Evolutionary conservation across 1,140 invertebrate species (phyloP), one percentile per base, ranked within the genome.

Genomic region (Leptopilina boulardi): DNA sequence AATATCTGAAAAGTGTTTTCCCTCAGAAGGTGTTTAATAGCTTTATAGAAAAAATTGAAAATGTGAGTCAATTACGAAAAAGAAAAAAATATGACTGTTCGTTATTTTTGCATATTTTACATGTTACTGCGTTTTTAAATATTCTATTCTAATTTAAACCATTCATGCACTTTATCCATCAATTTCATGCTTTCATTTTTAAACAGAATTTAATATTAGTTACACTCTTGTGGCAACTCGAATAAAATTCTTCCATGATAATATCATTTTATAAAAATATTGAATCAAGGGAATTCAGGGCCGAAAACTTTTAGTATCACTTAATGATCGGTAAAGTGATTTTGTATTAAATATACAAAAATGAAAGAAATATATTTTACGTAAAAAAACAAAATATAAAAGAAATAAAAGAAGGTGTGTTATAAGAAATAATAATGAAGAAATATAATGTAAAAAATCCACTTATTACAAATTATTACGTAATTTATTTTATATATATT

Each of bases 171-270:
- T 51, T 51, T 51, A 18, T 51, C 5, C n/a, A 51, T 51, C 3
- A 4, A 51, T 18, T 18, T 18, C 3, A 4, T 51, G 3, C n/a
- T 51, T 51, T 51, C 23, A 34, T 66, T 66, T 34, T 66, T 13
- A n/a, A n/a, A 66, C 26, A 30, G 26, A 30, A 66, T 66, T n/a
- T 66, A 66, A 66, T 8, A 26, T n/a, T 66, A 66, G 59, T 66
- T 34, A 8, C 0, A 66, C 51, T 54, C 2, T 9, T 21, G 19
- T 18, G 51, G n/a, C 21, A 21, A 18, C 23, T 30, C 30, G 23
- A 26, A 59, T 59, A 26, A 59, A 8, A 59, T 59, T 59, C 10
- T 11, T 59, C 11, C 5, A 66, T 66, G n/a, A 6, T n/a, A 38
- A 8, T 66, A n/a, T 30, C 59, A 66, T 66, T 1, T 15, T 15